Evolutionary conservation across 2,888 invertebrate species (phyloP).

Genomic region (Eristalis arbustorum): DNA sequence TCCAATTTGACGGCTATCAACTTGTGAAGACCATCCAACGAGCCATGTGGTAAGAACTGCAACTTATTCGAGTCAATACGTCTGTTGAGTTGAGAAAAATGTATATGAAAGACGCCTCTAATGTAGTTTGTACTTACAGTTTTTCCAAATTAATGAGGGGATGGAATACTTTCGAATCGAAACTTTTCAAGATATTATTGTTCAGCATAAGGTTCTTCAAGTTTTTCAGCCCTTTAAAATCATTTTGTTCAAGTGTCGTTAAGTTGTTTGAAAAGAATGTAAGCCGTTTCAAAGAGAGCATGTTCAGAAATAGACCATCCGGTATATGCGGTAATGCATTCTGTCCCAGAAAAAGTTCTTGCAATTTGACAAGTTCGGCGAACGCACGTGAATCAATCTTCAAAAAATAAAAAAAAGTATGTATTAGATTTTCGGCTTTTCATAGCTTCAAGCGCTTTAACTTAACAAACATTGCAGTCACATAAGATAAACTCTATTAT

Average conservation of each 20-base stretch:
- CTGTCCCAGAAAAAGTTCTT: slow-evolving; percentile 82
- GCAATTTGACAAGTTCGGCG: slow-evolving; percentile 79
- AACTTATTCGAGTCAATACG: slow-evolving; percentile 84
- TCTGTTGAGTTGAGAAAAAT: slow-evolving; percentile 75
- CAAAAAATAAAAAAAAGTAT: too few species aligned
- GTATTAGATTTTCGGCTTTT: too few species aligned
- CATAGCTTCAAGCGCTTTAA: too few species aligned
- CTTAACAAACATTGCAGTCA: too few species aligned
- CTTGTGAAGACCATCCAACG: slow-evolving; percentile 82
- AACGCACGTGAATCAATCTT: slow-evolving; percentile 80
- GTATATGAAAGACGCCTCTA: too few species aligned
- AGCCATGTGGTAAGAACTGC: slow-evolving; percentile 83
- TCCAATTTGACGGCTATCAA: slow-evolving; percentile 83
- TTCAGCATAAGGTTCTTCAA: slow-evolving; percentile 83
- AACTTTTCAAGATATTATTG: slow-evolving; percentile 82
- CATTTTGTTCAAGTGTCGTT: slow-evolving; percentile 79
- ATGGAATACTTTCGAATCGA: slow-evolving; percentile 80
- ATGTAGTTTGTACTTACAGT: slow-evolving; percentile 79
- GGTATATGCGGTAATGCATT: slow-evolving; percentile 81
- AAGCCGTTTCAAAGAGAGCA: slow-evolving; percentile 80
- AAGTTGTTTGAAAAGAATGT: slow-evolving; percentile 82
- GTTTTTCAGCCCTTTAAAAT: slow-evolving; percentile 81
- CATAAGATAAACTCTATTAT: too few species aligned
- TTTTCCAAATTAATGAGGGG: slow-evolving; percentile 80
- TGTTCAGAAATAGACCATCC: slow-evolving; percentile 80